These are phyloP conservation scores for Malurus melanocephalus DNA, from an alignment of 2,113 vertebrate species.

Conservation along the genomic window DNA sequence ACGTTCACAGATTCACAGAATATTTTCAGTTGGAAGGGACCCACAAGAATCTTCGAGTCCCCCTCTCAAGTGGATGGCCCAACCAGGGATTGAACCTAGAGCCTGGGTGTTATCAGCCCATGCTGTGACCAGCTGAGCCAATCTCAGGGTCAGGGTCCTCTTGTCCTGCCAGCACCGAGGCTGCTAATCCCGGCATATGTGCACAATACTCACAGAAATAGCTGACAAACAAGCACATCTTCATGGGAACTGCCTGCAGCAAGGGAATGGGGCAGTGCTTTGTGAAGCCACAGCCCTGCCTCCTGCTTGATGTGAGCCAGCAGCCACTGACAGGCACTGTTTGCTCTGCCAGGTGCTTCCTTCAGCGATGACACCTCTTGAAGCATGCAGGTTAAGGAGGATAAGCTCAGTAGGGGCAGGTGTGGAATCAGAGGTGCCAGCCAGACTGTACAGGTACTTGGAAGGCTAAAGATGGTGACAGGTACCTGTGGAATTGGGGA, in stretches of 20 bases:
- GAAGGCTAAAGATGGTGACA: neutral
- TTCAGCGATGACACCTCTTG: neutral
- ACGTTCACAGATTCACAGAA: neutral
- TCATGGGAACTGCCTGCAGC: neutral
- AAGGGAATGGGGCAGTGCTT: neutral
- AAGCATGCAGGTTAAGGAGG: neutral
- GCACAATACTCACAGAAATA: neutral
- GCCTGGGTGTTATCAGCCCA: neutral
- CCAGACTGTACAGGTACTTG: neutral
- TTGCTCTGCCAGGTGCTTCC: neutral
- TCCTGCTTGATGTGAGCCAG: rapidly evolving
- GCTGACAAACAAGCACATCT: neutral
- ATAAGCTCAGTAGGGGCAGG: neutral
- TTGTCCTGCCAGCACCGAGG: neutral
- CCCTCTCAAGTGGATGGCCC: neutral
- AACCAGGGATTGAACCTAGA: neutral
- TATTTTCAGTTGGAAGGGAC: neutral
- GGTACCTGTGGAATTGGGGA: neutral
- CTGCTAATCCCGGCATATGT: neutral
- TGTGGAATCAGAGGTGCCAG: neutral
- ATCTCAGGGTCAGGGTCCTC: neutral
- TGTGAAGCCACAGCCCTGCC: neutral
- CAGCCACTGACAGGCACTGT: neutral
- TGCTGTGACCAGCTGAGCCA: neutral
- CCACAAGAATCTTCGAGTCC: neutral